These are phyloP conservation scores for Cercopithecus neglectus DNA, from an alignment of 2,797 vertebrate species.

Conservation along the genomic window DNA sequence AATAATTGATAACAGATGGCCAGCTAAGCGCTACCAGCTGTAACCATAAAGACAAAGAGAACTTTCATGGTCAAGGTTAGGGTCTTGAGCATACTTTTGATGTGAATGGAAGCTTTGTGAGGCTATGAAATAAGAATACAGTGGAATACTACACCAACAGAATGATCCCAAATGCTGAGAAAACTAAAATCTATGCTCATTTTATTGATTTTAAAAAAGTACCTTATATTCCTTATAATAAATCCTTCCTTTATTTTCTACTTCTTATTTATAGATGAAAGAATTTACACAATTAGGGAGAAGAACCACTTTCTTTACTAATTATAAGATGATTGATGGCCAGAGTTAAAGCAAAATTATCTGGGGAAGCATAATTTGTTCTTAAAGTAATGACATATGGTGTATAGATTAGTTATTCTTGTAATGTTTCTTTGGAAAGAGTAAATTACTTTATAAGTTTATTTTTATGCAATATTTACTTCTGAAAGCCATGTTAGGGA, in stretches of 20 bases:
- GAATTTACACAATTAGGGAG: constrained; percentile 45
- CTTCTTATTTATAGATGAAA: constrained; percentile 26
- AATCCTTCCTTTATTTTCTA: neutral
- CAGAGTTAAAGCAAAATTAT: constrained; percentile 38
- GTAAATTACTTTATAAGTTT: constrained; percentile 23
- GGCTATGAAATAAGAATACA: constrained; percentile 37
- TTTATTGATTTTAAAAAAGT: constrained; percentile 21
- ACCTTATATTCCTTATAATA: neutral
- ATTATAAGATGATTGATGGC: constrained; percentile 44
- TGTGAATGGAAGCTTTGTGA: constrained; percentile 70
- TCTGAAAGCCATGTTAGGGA: constrained; percentile 6
- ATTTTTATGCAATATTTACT: constrained; percentile 33
- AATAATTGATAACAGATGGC: constrained; percentile 69
- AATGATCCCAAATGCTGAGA: constrained; percentile 4
- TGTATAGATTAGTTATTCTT: constrained; percentile 33
- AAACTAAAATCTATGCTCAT: neutral
- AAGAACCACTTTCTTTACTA: constrained; percentile 30
- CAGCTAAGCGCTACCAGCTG: constrained; percentile 54
- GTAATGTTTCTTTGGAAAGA: neutral
- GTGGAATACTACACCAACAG: neutral
- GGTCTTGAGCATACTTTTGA: constrained; percentile 39
- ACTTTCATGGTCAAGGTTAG: constrained; percentile 61
- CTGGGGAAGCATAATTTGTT: constrained; percentile 46
- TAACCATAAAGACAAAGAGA: constrained; percentile 71
- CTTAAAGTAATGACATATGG: constrained; percentile 13